Base-by-base conservation (phyloP, 2,888 invertebrate species). In the Therioaphis trifolii region DNA sequence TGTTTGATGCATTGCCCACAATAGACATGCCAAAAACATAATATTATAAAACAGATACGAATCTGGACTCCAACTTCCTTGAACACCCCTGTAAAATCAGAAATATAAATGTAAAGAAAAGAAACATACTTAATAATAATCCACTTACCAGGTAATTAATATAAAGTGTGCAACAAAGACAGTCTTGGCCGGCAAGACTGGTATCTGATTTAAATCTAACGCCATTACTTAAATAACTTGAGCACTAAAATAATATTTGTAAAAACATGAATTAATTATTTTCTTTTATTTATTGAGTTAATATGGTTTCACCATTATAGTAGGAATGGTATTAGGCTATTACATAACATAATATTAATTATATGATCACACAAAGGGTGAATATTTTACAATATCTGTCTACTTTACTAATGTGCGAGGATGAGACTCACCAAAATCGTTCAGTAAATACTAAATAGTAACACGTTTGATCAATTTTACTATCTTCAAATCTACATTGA, bases 51-150 rank as follows among this genome's bases (percentile, higher is more conserved):
- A 82, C 5, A 82, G 18, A 74, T 74, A 82, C 40, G 82, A 82
- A 14, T 87, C 86, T 79, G 88, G 87, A 86, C 88, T 86, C 89
- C 89, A 89, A 66, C 84, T 85, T 78, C 89, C 89, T 88, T 89
- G 88, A 75, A 88, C 86, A 86, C 89, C 89, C 86, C 89, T 87
- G 84, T 61, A 63, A 68, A 69, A 35, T n/a, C 35, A 77, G 35
- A 71, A 35, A 35, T 7, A 24, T 14, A 27, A 69, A 55, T 7
- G 40, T 55, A 35, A 24, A n/a, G 24, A 21, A 27, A 24, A 12
- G 1, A 4, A 12, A 69, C 5, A 40, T 18, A 4, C 18, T 24
- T 24, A 35, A 1, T n/a, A 40, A 4, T n/a, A 55, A 69, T 66
- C 11, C 18, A 75, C 49, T 85, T 52, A 82, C 82, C 61, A 66